phyloP scores from a whole-genome alignment of 2,888 invertebrate species.

The Oegoconia quadripuncta region DNA sequence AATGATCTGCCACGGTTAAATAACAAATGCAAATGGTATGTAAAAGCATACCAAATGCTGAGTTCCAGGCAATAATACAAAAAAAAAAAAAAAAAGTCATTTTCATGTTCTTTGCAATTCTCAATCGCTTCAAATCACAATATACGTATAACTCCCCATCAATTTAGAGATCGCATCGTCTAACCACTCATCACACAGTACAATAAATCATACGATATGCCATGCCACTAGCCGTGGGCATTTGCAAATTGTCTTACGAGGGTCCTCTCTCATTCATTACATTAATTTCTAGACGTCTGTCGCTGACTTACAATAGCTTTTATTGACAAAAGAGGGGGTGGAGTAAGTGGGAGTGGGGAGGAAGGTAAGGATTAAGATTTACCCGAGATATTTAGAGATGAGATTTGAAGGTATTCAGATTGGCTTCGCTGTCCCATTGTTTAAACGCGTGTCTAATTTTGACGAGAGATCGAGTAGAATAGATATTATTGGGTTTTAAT shows the following conservation, averaged over 20 bases:
- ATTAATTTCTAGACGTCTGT: conserved; percentile 63
- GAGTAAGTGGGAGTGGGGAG: conserved; percentile 18
- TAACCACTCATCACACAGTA: too few species aligned
- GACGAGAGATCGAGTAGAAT: conserved; percentile 23
- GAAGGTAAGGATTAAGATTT: conserved; percentile 59
- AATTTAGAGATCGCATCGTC: too few species aligned
- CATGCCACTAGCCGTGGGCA: conserved; percentile 27
- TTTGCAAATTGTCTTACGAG: conserved; percentile 42
- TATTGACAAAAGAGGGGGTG: conserved; percentile 33
- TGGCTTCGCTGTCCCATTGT: conserved; percentile 44
- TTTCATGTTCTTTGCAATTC: too few species aligned
- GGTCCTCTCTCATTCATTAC: conserved; percentile 37
- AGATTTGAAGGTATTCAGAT: conserved; percentile 53
- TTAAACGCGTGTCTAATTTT: conserved; percentile 38
- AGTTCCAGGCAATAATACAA: too few species aligned
- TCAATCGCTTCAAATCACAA: too few species aligned
- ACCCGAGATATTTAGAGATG: conserved; percentile 64
- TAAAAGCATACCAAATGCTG: too few species aligned
- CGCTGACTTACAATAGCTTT: conserved; percentile 48
- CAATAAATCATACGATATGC: conserved; percentile 42
- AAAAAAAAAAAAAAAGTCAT: too few species aligned
- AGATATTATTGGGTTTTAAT: conserved; percentile 7
- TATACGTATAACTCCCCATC: too few species aligned
- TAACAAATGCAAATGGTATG: too few species aligned
- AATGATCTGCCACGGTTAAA: too few species aligned